Evolutionary conservation across 2,113 vertebrate species (phyloP).

Genomic region (Gulo gulo): DNA sequence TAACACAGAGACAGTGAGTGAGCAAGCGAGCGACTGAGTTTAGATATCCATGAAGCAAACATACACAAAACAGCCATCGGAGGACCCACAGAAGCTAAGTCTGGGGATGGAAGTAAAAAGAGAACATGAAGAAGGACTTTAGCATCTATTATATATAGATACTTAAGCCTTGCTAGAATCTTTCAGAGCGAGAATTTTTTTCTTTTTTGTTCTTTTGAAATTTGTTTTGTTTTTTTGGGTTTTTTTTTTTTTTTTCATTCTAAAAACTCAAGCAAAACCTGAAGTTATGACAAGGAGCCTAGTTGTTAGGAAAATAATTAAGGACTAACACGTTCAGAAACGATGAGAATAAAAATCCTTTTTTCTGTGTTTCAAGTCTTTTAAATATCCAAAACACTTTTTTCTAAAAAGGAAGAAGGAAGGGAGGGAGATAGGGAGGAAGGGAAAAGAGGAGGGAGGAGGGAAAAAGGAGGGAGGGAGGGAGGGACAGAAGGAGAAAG

Average conservation of each 20-base stretch:
- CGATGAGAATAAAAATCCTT: not conserved
- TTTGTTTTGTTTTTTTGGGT: not conserved
- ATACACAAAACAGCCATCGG: not conserved
- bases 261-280: constrained; percentile 31
- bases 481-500: not conserved
- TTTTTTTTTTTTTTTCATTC: not conserved
- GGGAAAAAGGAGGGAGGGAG: too few relatives aligned
- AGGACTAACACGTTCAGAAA: not conserved
- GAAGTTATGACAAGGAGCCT: not conserved
- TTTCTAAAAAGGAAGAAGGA: not conserved
- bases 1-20: not conserved
- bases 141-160: not conserved
- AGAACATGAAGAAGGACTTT: not conserved
- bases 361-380: not conserved
- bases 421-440: too few relatives aligned
- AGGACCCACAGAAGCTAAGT: not conserved
- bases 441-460: too few relatives aligned
- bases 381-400: not conserved
- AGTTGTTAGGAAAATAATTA: not conserved
- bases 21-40: too few relatives aligned
- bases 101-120: not conserved
- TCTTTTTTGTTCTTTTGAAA: not conserved
- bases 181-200: not conserved
- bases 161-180: not conserved
- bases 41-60: not conserved